Base-by-base conservation (phyloP, 2,888 invertebrate genomes). In the Zygothrica quintamaculata region DNA sequence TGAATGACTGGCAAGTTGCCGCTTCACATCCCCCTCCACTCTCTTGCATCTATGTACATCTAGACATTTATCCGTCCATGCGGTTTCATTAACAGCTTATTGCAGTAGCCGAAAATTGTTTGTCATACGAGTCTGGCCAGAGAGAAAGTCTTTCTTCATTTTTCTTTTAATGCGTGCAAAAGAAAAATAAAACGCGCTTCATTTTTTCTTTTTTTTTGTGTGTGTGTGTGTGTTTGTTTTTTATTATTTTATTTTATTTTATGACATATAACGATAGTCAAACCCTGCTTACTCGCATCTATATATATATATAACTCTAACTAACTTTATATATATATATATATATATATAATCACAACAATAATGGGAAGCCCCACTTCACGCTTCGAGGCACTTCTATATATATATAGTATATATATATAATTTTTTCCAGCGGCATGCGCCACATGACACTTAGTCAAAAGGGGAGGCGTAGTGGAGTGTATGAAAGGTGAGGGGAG, bases 61-160 rank as follows among this genome's bases (percentile, higher is more conserved):
- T 5, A 22, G 2, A 5, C 43, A 33, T 48, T 29, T 40, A 40
- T 40, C 25, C 55, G 36, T 33, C 22, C 25, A 33, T 33, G 39
- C 73, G 60, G 67, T 79, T 86, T 84, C 84, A 80, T 80, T 86
- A 80, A 71, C 86, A 79, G 77, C 73, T 61, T 77, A 80, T 81
- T 79, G 80, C 68, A 64, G 65, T 44, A 66, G 73, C 67, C 79
- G 47, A 85, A 51, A 80, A 77, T 71, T 76, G 84, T 85, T 79
- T 77, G 77, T 86, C 86, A 79, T 86, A 82, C 18, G 18, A 22
- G 18, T 22, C 18, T 74, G 66, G 57, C 77, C 18, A 22, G 18
- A 62, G 80, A 86, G 86, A 86, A 81, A 81, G 86, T 84, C 74
- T 65, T 64, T 53, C 75, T 74, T 74, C 66, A 71, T 71, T 74